Evolutionary conservation across 2,888 invertebrate species (phyloP).

Genomic region (Macropis europaea): DNA sequence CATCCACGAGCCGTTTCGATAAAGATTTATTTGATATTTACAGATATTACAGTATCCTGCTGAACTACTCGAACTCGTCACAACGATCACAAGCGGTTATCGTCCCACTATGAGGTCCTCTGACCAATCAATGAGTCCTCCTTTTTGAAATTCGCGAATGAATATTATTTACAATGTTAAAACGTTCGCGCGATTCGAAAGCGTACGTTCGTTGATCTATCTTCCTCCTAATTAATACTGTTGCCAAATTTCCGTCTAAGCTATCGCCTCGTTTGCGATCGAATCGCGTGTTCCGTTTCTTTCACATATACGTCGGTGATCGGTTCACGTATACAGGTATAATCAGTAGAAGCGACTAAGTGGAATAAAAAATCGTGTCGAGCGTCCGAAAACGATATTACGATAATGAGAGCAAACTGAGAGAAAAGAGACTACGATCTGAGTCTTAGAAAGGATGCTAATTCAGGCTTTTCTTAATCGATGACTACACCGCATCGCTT

Average conservation of each 20-base stretch:
- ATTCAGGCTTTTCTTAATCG: too few species aligned
- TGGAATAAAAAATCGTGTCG: too few species aligned
- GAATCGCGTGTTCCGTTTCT: slow-evolving; percentile 6
- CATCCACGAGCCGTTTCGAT: slow-evolving; percentile 19
- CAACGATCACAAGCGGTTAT: slow-evolving; percentile 15
- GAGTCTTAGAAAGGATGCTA: too few species aligned
- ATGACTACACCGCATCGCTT: too few species aligned
- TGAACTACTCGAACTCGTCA: slow-evolving; percentile 38
- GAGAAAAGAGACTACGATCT: too few species aligned
- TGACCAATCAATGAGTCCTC: not conserved
- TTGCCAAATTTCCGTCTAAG: not conserved
- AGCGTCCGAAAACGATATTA: too few species aligned
- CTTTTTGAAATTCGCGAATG: not conserved
- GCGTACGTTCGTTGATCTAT: not conserved
- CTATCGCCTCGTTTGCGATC: not conserved
- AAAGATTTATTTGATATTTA: slow-evolving; percentile 65
- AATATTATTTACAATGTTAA: slow-evolving; percentile 27
- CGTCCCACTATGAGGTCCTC: slow-evolving; percentile 11
- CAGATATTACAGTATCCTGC: slow-evolving; percentile 62
- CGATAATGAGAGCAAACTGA: too few species aligned
- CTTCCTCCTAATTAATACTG: not conserved
- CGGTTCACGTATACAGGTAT: not conserved
- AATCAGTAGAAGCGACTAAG: slow-evolving; percentile 2
- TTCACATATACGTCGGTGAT: slow-evolving; percentile 2
- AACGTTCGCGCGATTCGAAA: slow-evolving; percentile 3